A percentile compares a stretch with the other conserved stretches of the same genome.
Conservation (phyloP, 2,113 vertebrate genomes). For the Hemibagrus wyckioides region DNA sequence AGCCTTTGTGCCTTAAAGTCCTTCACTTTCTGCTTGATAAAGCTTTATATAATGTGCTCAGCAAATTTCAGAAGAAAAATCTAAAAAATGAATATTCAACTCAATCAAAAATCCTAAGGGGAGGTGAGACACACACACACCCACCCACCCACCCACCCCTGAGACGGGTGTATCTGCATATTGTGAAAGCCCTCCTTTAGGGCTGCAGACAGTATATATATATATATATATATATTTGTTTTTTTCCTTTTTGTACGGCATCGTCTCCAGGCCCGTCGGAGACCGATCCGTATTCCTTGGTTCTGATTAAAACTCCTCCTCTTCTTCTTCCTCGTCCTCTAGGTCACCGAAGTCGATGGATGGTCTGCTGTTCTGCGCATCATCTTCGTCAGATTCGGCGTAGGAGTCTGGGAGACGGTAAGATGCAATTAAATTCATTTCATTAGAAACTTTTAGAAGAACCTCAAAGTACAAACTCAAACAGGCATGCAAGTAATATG, state of each 20-base stretch:
- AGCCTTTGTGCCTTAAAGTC: slow-evolving; percentile 38
- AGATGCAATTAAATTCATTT: neutral
- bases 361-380: slow-evolving; percentile 73
- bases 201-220: slow-evolving; percentile 39
- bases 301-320: slow-evolving; percentile 67
- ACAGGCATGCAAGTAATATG: neutral
- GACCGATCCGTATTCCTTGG: neutral
- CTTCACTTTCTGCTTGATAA: slow-evolving; percentile 53
- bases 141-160: slow-evolving; percentile 5
- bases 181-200: slow-evolving; percentile 41
- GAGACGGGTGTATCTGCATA: slow-evolving; percentile 43
- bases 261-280: neutral
- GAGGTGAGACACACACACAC: slow-evolving; percentile 7
- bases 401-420: slow-evolving; percentile 79
- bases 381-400: slow-evolving; percentile 81
- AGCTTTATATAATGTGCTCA: slow-evolving; percentile 56
- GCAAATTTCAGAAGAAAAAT: slow-evolving; percentile 37
- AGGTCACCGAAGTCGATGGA: slow-evolving; percentile 78
- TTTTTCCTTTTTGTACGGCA: neutral
- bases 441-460: neutral
- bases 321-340: slow-evolving; percentile 74
- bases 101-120: slow-evolving; percentile 59
- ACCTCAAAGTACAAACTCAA: neutral
- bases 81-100: slow-evolving; percentile 49
- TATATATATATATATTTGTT: no score